Evolutionary conservation across 1,140 invertebrate species (phyloP), one percentile per base, ranked within the genome.

Genomic region (Drosophila kepulauana): DNA sequence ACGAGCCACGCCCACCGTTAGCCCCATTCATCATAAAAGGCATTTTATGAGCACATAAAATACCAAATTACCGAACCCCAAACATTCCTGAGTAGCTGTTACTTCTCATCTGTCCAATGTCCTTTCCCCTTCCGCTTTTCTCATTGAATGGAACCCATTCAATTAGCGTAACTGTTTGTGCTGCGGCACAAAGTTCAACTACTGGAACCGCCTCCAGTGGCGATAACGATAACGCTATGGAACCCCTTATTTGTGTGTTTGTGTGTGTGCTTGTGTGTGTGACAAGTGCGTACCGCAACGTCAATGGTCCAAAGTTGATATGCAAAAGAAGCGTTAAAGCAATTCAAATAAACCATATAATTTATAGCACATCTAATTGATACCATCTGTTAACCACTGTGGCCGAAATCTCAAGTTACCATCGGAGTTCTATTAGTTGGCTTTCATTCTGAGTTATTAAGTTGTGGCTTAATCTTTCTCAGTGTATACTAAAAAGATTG

Each of bases 21-120:
- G 62, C 33, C 58, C 66, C 67, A 63, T 70, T 35, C 20, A 63
- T 70, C 67, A 70, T 70, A 70, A 61, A 43, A 20, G 46, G 15
- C 49, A 63, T 70, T 64, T 71, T 65, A 71, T 64, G 51, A 38
- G 28, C 59, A 41, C 61, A 71, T 71, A 64, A 71, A 71, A 63
- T 48, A 57, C 59, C 35, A 67, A 73, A 67, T 59, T 59, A 25
- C 69, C 25, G 49, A 45, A 57, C 3, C 16, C n/a, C 11, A 25
- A 48, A 49, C 54, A 28, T 38, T 35, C 20, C 28, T 35, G 10
- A 10, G 20, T 11, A 15, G 41, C 13, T 10, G 5, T 11, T 3
- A 7, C 46, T 28, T 1, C 8, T 20, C 10, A 10, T 49, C 10
- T 25, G 5, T 20, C 35, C 8, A 43, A 25, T 1, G 35, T 11